These are phyloP conservation scores for Hyalella azteca DNA, from an alignment of 2,888 invertebrate species.

Conservation along the genomic window DNA sequence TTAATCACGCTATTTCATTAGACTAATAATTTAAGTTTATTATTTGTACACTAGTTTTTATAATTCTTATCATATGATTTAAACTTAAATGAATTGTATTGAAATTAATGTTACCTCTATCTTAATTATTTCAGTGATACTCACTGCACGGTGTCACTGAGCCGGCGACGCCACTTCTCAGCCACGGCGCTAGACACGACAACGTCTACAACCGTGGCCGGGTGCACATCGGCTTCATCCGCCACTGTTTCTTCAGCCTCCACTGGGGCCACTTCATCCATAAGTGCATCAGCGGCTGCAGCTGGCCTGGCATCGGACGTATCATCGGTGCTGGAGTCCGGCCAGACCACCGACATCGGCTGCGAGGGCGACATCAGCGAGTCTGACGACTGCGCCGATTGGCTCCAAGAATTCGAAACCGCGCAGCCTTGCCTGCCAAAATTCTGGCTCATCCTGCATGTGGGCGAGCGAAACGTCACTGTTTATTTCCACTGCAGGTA, in stretches of 20 bases:
- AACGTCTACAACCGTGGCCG: not conserved
- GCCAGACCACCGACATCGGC: constrained; percentile 57
- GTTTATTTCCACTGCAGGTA: constrained; percentile 63
- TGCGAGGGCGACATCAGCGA: constrained; percentile 58
- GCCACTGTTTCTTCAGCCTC: not conserved
- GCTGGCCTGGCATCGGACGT: constrained; percentile 50
- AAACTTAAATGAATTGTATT: too few species aligned
- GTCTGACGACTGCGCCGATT: constrained; percentile 55
- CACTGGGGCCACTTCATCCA: not conserved
- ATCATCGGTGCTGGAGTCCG: constrained; percentile 52
- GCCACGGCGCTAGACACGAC: not conserved
- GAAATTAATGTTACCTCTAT: too few species aligned
- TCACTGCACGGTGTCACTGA: not conserved
- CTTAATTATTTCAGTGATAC: not conserved
- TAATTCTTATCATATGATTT: too few species aligned
- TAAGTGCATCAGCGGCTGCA: not conserved
- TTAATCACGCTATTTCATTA: too few species aligned
- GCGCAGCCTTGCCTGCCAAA: constrained; percentile 62
- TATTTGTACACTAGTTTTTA: too few species aligned
- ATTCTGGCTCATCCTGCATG: constrained; percentile 65
- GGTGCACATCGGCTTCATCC: not conserved
- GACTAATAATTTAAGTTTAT: too few species aligned
- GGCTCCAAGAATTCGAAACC: constrained; percentile 54
- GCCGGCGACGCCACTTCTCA: not conserved
- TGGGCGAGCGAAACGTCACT: constrained; percentile 62